Percentiles rank a stretch among this genome's conserved stretches.
These are phyloP conservation scores for Ictidomys tridecemlineatus DNA, from an alignment of 2,113 vertebrate genomes.

Conservation along the genomic window DNA sequence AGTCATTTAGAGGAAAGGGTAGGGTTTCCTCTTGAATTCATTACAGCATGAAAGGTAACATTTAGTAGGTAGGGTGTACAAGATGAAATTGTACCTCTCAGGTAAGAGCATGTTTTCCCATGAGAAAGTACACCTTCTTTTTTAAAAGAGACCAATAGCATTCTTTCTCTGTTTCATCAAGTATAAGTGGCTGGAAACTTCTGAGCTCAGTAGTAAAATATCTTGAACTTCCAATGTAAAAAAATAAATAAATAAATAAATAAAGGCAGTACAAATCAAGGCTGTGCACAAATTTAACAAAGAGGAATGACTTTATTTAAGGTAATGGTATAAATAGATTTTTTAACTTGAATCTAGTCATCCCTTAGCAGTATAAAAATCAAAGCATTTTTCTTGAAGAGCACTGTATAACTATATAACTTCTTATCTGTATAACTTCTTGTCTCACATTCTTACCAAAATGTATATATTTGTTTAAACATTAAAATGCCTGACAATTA, in stretches of 20 bases:
- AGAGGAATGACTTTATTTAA: conserved; percentile 25
- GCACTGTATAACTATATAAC: background rate
- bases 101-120: conserved; percentile 83
- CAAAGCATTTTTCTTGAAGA: background rate
- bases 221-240: conserved; percentile 2
- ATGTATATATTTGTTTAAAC: background rate
- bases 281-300: conserved; percentile 25
- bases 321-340: background rate
- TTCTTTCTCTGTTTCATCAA: conserved; percentile 54
- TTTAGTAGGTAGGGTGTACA: conserved; percentile 83
- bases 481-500: background rate
- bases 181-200: conserved; percentile 58
- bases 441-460: background rate
- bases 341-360: conserved; percentile 32
- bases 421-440: too few relatives aligned
- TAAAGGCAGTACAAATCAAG: conserved; percentile 28
- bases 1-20: conserved; percentile 89
- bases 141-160: conserved; percentile 64
- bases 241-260: background rate
- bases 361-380: conserved; percentile 13
- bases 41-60: conserved; percentile 86
- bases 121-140: conserved; percentile 81
- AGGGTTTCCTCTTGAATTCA: conserved; percentile 88
- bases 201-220: conserved; percentile 68
- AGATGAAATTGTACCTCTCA: conserved; percentile 82